These are phyloP conservation scores for Lasiurus borealis DNA, from an alignment of 2,113 vertebrate genomes.

Conservation along the genomic window DNA sequence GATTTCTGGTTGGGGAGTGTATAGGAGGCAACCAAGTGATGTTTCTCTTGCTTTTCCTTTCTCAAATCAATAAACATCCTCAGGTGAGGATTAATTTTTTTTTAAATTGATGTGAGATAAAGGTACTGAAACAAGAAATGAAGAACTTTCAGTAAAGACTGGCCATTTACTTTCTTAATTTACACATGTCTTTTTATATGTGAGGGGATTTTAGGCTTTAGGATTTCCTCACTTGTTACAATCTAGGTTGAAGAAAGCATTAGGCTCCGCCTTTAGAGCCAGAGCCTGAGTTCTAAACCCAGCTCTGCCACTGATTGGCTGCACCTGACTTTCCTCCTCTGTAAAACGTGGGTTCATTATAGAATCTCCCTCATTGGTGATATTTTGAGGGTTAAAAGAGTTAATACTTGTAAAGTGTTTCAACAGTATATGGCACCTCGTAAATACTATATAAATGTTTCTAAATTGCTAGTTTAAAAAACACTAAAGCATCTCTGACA, in stretches of 20 bases:
- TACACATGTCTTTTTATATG: accelerated
- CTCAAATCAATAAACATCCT: neutral
- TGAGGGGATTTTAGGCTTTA: neutral
- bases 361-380: neutral
- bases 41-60: neutral
- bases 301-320: neutral
- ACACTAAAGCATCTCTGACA: neutral
- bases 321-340: neutral
- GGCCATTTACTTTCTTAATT: conserved; percentile 40
- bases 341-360: neutral
- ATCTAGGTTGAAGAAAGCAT: no score
- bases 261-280: no score
- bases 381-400: conserved; percentile 48
- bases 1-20: neutral
- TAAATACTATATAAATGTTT: neutral
- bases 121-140: conserved; percentile 66
- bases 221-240: conserved; percentile 49
- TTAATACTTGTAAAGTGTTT: conserved; percentile 44
- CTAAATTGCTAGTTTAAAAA: neutral
- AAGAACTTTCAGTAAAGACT: conserved; percentile 58
- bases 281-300: no score
- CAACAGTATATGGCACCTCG: neutral
- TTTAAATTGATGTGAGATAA: conserved; percentile 72
- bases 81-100: neutral
- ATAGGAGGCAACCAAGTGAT: neutral